Base-by-base conservation (phyloP, 2,888 invertebrate genomes). In the Eilema griseolum region DNA sequence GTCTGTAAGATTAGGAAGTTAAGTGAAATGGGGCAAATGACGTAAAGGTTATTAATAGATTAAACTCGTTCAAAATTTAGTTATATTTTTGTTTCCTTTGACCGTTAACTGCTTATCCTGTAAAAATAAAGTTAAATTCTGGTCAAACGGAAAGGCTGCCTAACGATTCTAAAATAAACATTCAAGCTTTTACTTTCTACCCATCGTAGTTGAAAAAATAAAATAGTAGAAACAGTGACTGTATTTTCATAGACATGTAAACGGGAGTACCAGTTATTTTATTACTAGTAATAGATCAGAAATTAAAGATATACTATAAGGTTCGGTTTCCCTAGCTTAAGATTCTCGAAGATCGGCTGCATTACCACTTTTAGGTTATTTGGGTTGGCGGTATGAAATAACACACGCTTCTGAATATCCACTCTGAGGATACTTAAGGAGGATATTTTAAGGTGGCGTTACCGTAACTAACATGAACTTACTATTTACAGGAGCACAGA, bases 1-100 rank as follows among this genome's bases (percentile, higher is more conserved):
- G 68, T 71, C 74, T 76, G 68, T 46, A 74, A 82, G 75, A 83
- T 80, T 79, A 76, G 72, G 62, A 71, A 78, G 71, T 76, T 67
- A 66, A 23, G 57, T 65, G 46, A 67, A 57, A 60, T 66, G 60
- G 20, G 41, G 56, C 23, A 24, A 67, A 33, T 65, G 23, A 62
- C 41, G 37, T 4, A 8, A 11, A n/a, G 11, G 14, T 60, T 76
- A 67, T 74, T 69, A 59, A 63, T 63, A 65, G 66, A 62, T 62
- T 37, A 59, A 16, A 16, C 59, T 59, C 26, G 26, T 59, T 14
- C 7, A 2, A 28, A 26, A 20, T 59, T 59, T 59, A 26, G 7
- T 26, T 26, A 16, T 59, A 28, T 59, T 59, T 28, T 59, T 59
- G 59, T 59, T 28, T 26, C 26, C 24, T 20, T 59, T 59, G 52